Evolutionary conservation across 2,797 vertebrate species (phyloP), one percentile per base, ranked within the genome.

Genomic region (Anas acuta): DNA sequence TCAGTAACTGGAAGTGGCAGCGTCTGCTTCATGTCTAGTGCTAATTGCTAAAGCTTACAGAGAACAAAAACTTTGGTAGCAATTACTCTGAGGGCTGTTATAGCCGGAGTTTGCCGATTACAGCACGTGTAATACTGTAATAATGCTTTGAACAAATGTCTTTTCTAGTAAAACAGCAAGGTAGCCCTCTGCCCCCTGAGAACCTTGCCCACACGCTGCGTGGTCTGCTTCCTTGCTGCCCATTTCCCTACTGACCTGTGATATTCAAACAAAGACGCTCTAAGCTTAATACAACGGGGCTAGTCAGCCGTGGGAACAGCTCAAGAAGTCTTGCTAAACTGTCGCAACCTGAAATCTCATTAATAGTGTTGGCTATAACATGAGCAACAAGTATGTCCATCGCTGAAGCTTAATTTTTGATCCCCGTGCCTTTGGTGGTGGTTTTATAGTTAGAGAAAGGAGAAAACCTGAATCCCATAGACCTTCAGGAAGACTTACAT

Each of bases 401-500:
- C 75, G 28, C 37, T 8, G 49, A 83, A 83, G 51, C 53, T 74
- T 94, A 45, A 1, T 19, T 87, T 57, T 53, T 83, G 74, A 89
- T 84, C 28, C 15, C 16, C 77, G n/a, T 76, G 39, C 64, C 71
- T 90, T 89, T n/a, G 74, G 30, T 61, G 56, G 74, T 90, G 84
- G 45, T 62, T 95, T 72, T 91, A 20, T 71, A 77, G 39, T 79
- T 84, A 75, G 28, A 61, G 57, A 94, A 89, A 6, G 61, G 41
- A 83, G 49, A 67, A 90, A 91, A 83, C 49, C 23, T 87, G 86
- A 89, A 89, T 65, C 69, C 70, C 51, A 37, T 6, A 81, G 87
- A 87, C 66, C 84, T 87, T 93, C 65, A 92, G 92, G 79, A 87
- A 84, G 92, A 76, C 28, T 81, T 84, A 43, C 39, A 92, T 78